These are phyloP conservation scores for Hypotaenidia okinawae DNA, from an alignment of 2,797 vertebrate species.

Conservation along the genomic window DNA sequence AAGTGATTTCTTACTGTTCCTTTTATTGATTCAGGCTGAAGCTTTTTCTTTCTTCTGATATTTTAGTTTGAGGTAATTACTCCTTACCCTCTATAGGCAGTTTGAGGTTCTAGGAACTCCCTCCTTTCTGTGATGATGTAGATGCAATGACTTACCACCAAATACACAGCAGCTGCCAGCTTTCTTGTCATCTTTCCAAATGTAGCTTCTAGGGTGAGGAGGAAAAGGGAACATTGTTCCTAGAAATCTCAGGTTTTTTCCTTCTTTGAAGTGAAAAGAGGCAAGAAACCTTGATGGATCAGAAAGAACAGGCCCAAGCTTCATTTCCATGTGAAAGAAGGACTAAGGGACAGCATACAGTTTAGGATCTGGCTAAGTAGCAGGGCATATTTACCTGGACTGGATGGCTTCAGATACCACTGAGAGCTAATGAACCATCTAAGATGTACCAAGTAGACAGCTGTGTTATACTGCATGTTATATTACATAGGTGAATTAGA, in stretches of 20 bases:
- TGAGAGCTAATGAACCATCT: background rate
- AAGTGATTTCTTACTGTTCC: background rate
- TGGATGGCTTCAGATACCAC: background rate
- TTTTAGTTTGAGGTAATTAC: background rate
- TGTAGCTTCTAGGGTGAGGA: background rate
- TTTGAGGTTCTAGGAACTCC: background rate
- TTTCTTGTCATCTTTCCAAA: background rate
- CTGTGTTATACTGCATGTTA: background rate
- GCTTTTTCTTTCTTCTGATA: background rate
- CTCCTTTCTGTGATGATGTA: background rate
- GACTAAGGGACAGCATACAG: background rate
- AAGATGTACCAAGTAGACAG: background rate
- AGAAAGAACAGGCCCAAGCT: background rate
- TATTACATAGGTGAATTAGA: background rate
- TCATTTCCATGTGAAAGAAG: background rate
- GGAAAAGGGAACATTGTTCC: background rate
- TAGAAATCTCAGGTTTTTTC: background rate
- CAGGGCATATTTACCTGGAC: background rate
- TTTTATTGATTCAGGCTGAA: background rate
- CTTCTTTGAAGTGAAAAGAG: background rate
- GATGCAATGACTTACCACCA: background rate
- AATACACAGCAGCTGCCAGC: background rate
- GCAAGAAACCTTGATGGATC: background rate
- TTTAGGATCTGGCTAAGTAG: background rate
- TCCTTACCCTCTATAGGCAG: fast-evolving